Percentiles rank a stretch among this genome's conserved stretches.
Evolutionary conservation across 2,113 vertebrate species (phyloP).

Genomic region (Andinoacara biseriatus): DNA sequence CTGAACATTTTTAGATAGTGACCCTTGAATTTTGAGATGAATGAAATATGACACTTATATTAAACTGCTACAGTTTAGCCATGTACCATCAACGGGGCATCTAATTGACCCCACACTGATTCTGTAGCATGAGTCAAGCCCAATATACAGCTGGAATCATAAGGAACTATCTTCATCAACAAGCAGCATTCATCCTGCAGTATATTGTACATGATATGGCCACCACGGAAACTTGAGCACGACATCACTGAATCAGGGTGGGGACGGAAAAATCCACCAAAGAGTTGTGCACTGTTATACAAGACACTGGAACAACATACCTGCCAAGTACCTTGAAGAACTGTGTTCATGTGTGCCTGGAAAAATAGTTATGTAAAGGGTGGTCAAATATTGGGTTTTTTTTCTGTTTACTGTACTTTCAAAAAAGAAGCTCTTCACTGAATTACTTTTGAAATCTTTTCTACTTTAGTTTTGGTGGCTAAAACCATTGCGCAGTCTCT

Average conservation of each 20-base stretch:
- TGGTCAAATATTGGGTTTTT: neutral
- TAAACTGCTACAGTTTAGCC: neutral
- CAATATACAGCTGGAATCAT: neutral
- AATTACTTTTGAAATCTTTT: neutral
- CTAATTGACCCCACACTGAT: neutral
- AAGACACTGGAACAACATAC: too few relatives aligned
- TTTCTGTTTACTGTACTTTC: neutral
- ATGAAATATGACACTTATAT: neutral
- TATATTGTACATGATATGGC: neutral
- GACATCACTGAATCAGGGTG: neutral
- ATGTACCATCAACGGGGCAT: neutral
- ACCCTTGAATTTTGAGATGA: neutral
- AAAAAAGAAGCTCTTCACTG: neutral
- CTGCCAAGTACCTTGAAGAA: neutral
- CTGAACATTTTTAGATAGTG: fast-evolving
- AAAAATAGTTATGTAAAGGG: neutral
- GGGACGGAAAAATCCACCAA: neutral
- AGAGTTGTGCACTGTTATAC: neutral
- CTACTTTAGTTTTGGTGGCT: neutral
- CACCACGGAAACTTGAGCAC: neutral
- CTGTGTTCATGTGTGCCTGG: neutral
- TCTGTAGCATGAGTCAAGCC: neutral
- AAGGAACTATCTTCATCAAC: neutral
- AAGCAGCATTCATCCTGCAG: neutral
- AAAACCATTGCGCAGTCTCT: neutral